A percentile compares a stretch with the other conserved stretches of the same genome.
These are phyloP conservation scores for Aphelenchoides avenae DNA, from an alignment of 1,140 invertebrate genomes.

Conservation along the genomic window DNA sequence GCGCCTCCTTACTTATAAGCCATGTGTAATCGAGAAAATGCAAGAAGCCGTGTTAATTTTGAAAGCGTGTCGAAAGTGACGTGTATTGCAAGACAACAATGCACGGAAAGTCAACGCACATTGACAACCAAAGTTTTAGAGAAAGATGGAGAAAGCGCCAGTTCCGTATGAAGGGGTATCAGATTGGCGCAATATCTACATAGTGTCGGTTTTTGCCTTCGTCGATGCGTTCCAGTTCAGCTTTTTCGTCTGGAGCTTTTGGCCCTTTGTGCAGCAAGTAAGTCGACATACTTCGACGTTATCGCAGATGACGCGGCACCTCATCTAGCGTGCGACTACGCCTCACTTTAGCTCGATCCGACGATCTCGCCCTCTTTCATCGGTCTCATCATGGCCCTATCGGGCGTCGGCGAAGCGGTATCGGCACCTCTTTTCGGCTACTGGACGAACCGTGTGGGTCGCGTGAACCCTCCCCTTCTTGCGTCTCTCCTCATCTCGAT, in stretches of 20 bases:
- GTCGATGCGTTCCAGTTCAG: slow-evolving; percentile 42
- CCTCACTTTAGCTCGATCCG: slow-evolving; percentile 38
- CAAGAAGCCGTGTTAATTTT: too few species aligned
- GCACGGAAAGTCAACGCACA: too few species aligned
- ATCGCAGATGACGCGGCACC: not conserved
- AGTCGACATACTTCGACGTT: not conserved
- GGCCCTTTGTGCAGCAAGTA: slow-evolving; percentile 50
- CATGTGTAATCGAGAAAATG: too few species aligned
- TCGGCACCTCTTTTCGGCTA: slow-evolving; percentile 40
- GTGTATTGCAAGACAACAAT: too few species aligned
- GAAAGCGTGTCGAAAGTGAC: too few species aligned
- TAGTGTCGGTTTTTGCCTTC: slow-evolving; percentile 34
- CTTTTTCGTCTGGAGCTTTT: slow-evolving; percentile 45
- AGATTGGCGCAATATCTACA: too few species aligned
- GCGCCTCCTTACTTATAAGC: too few species aligned
- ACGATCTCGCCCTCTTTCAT: slow-evolving; percentile 38
- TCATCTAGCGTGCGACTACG: too few species aligned
- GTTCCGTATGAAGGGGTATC: too few species aligned
- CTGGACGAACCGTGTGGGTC: slow-evolving; percentile 33
- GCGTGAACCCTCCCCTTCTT: slow-evolving; percentile 31
- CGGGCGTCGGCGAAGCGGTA: slow-evolving; percentile 39
- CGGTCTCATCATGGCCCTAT: slow-evolving; percentile 44
- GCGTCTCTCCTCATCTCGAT: slow-evolving; percentile 31
- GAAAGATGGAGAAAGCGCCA: too few species aligned
- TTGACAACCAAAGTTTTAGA: too few species aligned